Evolutionary conservation across 2,113 vertebrate genomes (phyloP).

Genomic region (Alethe diademata): DNA sequence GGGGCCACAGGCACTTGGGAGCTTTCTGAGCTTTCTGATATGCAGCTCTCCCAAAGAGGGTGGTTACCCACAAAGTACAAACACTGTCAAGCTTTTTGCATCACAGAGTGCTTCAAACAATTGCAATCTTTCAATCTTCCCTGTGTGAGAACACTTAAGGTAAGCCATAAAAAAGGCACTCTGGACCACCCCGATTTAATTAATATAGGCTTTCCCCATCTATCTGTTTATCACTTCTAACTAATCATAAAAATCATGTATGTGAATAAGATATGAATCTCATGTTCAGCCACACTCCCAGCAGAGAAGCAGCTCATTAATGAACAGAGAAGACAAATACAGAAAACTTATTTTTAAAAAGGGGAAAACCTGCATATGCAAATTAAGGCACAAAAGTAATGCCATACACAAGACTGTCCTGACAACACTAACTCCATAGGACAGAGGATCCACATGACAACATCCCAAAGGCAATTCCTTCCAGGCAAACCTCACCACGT

Average conservation of each 20-base stretch:
- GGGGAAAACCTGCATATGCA: neutral
- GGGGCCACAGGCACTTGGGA: neutral
- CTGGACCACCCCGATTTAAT: neutral
- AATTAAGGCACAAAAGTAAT: neutral
- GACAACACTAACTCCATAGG: neutral
- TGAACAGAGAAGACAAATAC: neutral
- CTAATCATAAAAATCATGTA: neutral
- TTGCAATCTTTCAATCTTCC: neutral
- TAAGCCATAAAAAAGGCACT: neutral
- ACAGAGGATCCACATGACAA: neutral
- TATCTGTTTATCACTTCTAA: neutral
- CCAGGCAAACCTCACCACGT: neutral
- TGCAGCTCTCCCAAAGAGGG: neutral
- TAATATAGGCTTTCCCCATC: neutral
- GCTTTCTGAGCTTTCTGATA: neutral
- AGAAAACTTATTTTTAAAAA: accelerated
- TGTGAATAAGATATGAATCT: neutral
- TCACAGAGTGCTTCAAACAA: neutral
- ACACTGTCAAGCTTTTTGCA: neutral
- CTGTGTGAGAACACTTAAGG: neutral
- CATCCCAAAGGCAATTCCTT: neutral
- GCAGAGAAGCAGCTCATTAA: neutral
- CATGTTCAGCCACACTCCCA: neutral
- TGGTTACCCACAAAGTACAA: neutral
- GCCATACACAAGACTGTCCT: neutral